Base-by-base conservation (phyloP, 2,797 vertebrate species). In the Clarias platycephalus region DNA sequence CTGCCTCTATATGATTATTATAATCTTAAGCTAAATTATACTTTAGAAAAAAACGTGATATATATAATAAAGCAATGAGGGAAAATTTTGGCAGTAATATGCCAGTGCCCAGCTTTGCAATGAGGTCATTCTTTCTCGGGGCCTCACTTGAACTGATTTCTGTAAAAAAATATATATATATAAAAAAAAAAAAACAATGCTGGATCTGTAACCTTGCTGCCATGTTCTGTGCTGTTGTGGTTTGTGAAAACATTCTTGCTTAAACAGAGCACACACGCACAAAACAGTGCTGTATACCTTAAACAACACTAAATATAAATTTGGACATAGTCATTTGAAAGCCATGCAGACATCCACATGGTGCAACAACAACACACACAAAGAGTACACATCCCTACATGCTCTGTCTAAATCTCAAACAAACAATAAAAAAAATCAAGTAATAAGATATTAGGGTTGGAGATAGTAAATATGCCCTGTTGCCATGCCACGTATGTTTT, bases 191-290 rank as follows among this genome's bases (percentile, higher is more conserved):
- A 40, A 40, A 6, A 15, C 55, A 77, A 77, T 40, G 13, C 13
- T 40, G 57, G 22, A 37, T 78, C 31, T 78, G 18, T 78, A 76
- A 81, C 64, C 66, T 81, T 62, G 44, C n/a, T 64, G n/a, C 28
- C 5, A 20, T 55, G 34, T 74, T 76, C 7, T 18, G 62, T 26
- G 49, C n/a, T 77, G 72, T 24, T 71, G 55, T 62, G 34, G 76
- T n/a, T 62, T 62, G 20, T 77, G 55, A 9, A 77, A 77, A 77
- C 58, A 78, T 12, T 88, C 58, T 44, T 58, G 53, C 53, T 85
- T 18, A 76, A 70, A 60, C 8, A 34, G 5, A 26, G 2, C 58
- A 60, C 58, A 22, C 58, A 60, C 57, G 8, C 57, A 82, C 34
- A 57, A 7, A 57, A 1, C 68, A n/a, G 6, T 58, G 20, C 18